A percentile compares a stretch with the other conserved stretches of the same genome.
Conservation (phyloP, 1,140 invertebrate species). For the Mylabris phalerata region DNA sequence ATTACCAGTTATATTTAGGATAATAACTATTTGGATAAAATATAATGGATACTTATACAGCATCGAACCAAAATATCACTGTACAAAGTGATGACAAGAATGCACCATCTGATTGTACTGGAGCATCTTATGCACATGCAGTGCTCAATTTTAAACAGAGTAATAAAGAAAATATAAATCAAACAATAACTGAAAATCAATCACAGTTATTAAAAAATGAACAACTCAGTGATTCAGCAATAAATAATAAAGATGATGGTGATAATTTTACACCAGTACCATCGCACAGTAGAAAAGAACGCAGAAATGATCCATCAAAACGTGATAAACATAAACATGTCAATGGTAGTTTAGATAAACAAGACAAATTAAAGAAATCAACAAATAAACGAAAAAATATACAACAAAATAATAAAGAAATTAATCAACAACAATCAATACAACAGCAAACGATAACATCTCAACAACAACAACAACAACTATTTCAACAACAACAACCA, state of each 20-base stretch:
- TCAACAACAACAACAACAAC: conserved; percentile 21
- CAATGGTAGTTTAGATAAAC: conserved; percentile 20
- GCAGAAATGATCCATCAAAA: conserved; percentile 40
- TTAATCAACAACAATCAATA: conserved; percentile 17
- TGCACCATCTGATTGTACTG: conserved; percentile 20
- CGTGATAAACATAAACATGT: conserved; percentile 28
- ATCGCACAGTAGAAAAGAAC: conserved; percentile 45
- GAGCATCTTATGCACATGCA: conserved; percentile 38
- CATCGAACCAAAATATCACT: conserved; percentile 7
- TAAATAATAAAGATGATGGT: conserved; percentile 40
- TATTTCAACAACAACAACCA: conserved; percentile 18
- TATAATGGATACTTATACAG: conserved; percentile 28
- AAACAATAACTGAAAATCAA: conserved; percentile 18
- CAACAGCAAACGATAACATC: conserved; percentile 8
- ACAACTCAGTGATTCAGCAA: conserved; percentile 15
- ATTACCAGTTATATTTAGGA: conserved; percentile 16
- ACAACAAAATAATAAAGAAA: conserved; percentile 20
- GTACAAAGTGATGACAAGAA: conserved; percentile 7
- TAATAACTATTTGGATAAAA: conserved; percentile 3
- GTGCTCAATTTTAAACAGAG: conserved; percentile 35
- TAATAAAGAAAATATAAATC: conserved; percentile 29
- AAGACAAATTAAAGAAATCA: conserved; percentile 10
- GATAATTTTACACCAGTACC: conserved; percentile 46
- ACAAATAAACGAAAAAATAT: conserved; percentile 23
- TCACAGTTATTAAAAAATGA: conserved; percentile 15